phyloP scores from a whole-genome alignment of 2,888 invertebrate genomes.

The Volucella inflata region DNA sequence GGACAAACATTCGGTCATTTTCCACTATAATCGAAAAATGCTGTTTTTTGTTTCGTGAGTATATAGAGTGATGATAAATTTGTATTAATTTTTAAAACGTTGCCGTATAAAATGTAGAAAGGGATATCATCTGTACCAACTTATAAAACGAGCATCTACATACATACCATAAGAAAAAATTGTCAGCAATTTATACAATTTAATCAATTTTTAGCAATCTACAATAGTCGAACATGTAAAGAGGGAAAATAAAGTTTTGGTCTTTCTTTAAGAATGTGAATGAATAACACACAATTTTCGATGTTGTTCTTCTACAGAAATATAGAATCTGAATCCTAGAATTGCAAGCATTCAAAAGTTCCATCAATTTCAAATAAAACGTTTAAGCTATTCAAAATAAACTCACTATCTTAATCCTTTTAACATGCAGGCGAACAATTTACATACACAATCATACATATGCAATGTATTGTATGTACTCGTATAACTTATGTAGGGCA shows the following conservation, averaged over 20 bases:
- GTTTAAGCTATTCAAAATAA: slow-evolving; percentile 47
- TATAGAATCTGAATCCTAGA: slow-evolving; percentile 26
- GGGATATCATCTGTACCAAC: too few relatives aligned
- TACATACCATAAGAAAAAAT: too few relatives aligned
- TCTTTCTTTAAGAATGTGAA: slow-evolving; percentile 16
- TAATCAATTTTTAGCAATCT: slow-evolving; percentile 13
- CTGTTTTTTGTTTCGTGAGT: too few relatives aligned
- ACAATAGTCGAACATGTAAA: neutral
- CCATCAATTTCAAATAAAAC: slow-evolving; percentile 38
- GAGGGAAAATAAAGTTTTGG: slow-evolving; percentile 13
- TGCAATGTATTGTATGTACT: too few relatives aligned
- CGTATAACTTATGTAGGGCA: slow-evolving; percentile 1
- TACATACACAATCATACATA: neutral
- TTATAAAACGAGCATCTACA: too few relatives aligned
- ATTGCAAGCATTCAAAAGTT: slow-evolving; percentile 24
- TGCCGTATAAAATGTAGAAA: too few relatives aligned
- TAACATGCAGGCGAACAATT: slow-evolving; percentile 39
- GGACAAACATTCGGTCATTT: too few relatives aligned
- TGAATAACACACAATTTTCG: slow-evolving; percentile 5
- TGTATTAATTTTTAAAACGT: too few relatives aligned
- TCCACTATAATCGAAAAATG: too few relatives aligned
- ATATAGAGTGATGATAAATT: too few relatives aligned
- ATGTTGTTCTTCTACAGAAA: slow-evolving; percentile 5
- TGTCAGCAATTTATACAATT: too few relatives aligned
- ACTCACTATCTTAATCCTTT: slow-evolving; percentile 44